Conservation (phyloP, 2,888 invertebrate species). For the Danaus chrysippus region DNA sequence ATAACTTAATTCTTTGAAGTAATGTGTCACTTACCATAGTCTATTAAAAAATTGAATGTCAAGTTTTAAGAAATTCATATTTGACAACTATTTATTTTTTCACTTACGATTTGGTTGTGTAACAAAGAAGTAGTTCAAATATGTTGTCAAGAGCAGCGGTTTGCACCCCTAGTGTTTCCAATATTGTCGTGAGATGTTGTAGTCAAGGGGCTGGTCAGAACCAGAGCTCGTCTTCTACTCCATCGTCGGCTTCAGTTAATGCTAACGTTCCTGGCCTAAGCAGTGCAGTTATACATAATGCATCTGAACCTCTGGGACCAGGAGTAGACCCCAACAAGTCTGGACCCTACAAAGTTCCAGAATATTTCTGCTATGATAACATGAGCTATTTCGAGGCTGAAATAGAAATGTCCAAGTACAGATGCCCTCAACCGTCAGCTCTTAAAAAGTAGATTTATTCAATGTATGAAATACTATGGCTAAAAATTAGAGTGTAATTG, state of each 20-base stretch:
- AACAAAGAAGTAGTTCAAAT: conserved; percentile 42
- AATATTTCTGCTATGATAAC: conserved; percentile 90
- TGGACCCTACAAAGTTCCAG: conserved; percentile 90
- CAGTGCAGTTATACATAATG: conserved; percentile 75
- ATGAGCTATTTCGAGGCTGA: conserved; percentile 91
- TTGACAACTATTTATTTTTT: conserved; percentile 26
- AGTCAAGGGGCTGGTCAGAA: conserved; percentile 44
- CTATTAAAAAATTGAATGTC: background rate
- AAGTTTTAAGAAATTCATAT: background rate
- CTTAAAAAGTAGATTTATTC: conserved; percentile 50
- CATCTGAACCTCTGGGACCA: conserved; percentile 82
- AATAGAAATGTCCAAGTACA: conserved; percentile 88
- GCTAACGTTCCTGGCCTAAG: conserved; percentile 83
- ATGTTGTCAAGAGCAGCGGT: conserved; percentile 36
- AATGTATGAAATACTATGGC: background rate
- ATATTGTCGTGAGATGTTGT: conserved; percentile 43
- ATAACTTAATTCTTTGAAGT: too few relatives aligned
- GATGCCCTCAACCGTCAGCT: conserved; percentile 88
- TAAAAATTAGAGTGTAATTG: background rate
- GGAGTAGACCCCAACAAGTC: conserved; percentile 82
- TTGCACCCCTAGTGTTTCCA: conserved; percentile 25
- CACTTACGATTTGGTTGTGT: conserved; percentile 48
- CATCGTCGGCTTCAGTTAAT: conserved; percentile 40
- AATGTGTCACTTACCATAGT: too few relatives aligned
- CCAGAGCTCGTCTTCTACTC: conserved; percentile 35